Evolutionary conservation across 2,113 vertebrate genomes (phyloP), one percentile per base, ranked within the genome.

Genomic region (Megaceryle torquata): DNA sequence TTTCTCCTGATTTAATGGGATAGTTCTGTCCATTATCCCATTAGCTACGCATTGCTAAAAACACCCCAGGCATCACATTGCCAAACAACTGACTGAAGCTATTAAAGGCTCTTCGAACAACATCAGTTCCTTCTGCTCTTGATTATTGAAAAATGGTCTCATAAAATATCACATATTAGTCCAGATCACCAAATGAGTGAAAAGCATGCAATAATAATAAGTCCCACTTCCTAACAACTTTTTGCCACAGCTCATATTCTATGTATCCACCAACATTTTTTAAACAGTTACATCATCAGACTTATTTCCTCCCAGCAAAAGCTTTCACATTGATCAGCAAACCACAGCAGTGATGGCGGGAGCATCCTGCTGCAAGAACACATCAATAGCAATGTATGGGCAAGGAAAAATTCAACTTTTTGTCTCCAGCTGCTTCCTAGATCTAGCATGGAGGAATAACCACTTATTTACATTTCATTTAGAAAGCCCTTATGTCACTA

Each of bases 1-100:
- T 95, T 93, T 65, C 80, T 91, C 68, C 84, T 74, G n/a, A 92
- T 93, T 82, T 95, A 96, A 93, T 11, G 37, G 82, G 46, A 72
- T 20, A 67, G 76, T 72, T 88, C 77, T 94, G 72, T 83, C 75
- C 24, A 1, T 93, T 95, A 96, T 84, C 69, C 76, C 77, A 82
- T 94, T 89, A 82, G 88, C 50, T 69, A 91, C 12, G 28, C 54
- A 22, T 26, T 86, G 74, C 61, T 82, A 89, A 71, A 92, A 93
- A 72, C 46, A 96, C 89, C 44, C 43, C 0, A 3, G 69, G 79
- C 63, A 91, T 43, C 41, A 33, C 44, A 75, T 1, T 91, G 76
- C 57, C 85, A 86, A 95, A 88, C 29, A 89, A 93, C 78, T 79
- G 14, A 86, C 63, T 95, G 75, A 71, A 82, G 64, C 67, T 70